Conservation (phyloP, 35 echinoderm and acorn worm species). For the Stichopus chloronotus region DNA sequence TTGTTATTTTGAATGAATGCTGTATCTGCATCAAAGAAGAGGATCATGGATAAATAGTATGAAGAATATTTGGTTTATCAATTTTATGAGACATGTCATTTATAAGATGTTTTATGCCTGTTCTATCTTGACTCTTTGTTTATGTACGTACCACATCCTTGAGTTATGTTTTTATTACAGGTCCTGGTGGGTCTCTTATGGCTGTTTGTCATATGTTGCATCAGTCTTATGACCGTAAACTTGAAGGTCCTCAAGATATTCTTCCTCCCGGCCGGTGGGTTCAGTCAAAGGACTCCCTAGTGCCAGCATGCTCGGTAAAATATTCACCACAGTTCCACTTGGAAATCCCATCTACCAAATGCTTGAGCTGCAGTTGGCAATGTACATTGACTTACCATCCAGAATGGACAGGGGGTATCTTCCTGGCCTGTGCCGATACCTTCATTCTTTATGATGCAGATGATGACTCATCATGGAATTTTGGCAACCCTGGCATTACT, state of each 20-base stretch:
- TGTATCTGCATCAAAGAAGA: no score
- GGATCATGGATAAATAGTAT: no score
- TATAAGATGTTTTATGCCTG: no score
- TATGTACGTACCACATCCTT: no score
- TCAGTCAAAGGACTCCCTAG: conserved; percentile 90
- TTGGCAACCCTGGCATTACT: conserved; percentile 78
- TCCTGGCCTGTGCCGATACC: conserved; percentile 81
- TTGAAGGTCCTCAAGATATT: conserved; percentile 74
- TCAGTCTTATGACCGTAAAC: conserved; percentile 48
- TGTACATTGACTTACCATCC: conserved; percentile 90
- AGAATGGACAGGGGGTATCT: conserved; percentile 87
- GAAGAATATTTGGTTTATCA: no score
- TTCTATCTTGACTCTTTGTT: no score
- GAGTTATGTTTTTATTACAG: conserved; percentile 32
- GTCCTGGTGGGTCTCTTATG: conserved; percentile 92
- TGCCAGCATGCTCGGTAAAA: conserved; percentile 88
- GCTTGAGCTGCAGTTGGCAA: conserved; percentile 79
- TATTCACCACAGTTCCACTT: conserved; percentile 84
- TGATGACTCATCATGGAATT: conserved; percentile 65
- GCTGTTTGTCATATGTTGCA: conserved; percentile 64
- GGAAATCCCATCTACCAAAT: conserved; percentile 91
- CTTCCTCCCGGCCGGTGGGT: conserved; percentile 90
- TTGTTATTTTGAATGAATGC: no score
- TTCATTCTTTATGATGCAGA: conserved; percentile 72
- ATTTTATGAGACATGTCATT: no score